phyloP scores from a whole-genome alignment of 1,140 invertebrate genomes.

The Copidosoma floridanum region DNA sequence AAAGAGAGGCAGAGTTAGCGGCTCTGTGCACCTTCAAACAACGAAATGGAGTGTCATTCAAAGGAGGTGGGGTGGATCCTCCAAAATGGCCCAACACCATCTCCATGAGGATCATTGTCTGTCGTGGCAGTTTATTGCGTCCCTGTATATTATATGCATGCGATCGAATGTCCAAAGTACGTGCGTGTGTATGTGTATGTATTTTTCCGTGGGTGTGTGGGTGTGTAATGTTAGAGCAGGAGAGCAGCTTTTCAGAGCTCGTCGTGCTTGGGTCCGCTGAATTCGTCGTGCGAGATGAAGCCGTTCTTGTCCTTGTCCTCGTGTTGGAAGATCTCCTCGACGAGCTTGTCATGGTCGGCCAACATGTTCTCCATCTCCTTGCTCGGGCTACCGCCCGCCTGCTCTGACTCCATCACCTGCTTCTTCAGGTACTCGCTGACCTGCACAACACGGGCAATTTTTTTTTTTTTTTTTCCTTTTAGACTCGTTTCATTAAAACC shows the following conservation, averaged over 20 bases:
- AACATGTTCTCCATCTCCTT: constrained; percentile 84
- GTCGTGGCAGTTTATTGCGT: too few species aligned
- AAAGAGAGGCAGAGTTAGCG: too few species aligned
- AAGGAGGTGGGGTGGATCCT: too few species aligned
- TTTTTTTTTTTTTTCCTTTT: too few species aligned
- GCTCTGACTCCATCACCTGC: constrained; percentile 78
- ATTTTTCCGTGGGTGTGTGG: constrained; percentile 4
- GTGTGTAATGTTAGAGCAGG: not conserved
- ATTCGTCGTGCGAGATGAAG: constrained; percentile 92
- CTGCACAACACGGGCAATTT: too few species aligned
- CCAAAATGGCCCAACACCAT: too few species aligned
- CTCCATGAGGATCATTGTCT: too few species aligned
- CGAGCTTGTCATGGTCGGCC: constrained; percentile 87
- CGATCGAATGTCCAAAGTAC: too few species aligned
- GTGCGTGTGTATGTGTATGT: constrained; percentile 10
- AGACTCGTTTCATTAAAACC: not conserved
- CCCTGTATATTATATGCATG: too few species aligned
- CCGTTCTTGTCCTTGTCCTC: constrained; percentile 95
- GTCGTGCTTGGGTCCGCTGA: constrained; percentile 95
- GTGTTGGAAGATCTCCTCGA: constrained; percentile 95
- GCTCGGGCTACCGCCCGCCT: constrained; percentile 60
- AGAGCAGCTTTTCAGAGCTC: constrained; percentile 69
- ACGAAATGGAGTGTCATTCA: too few species aligned
- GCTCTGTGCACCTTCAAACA: too few species aligned
- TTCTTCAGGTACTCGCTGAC: constrained; percentile 88